Percentiles rank a stretch among this genome's conserved stretches.
phyloP scores from a whole-genome alignment of 2,113 vertebrate species.

The Calidris pygmaea region DNA sequence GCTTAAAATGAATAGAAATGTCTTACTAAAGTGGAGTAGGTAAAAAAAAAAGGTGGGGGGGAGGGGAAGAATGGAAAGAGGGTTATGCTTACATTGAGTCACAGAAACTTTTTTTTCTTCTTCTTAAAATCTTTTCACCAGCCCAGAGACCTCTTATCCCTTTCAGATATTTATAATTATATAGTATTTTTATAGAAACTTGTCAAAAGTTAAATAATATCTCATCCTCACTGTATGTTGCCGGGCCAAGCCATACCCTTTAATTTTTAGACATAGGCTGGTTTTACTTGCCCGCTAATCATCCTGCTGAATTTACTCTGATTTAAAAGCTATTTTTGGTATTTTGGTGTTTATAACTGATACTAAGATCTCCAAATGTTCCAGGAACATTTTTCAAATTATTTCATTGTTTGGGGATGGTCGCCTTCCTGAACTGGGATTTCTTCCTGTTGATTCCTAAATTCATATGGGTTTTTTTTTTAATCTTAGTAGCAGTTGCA shows the following conservation, averaged over 20 bases:
- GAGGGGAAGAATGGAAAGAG: too few species aligned
- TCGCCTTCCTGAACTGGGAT: background rate
- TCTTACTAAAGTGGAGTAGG: background rate
- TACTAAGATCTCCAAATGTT: background rate
- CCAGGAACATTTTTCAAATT: background rate
- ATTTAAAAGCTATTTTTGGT: background rate
- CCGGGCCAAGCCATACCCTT: background rate
- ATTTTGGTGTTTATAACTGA: background rate
- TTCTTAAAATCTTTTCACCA: background rate
- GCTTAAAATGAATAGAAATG: background rate
- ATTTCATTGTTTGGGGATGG: background rate
- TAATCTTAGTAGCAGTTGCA: background rate
- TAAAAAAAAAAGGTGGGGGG: accelerated
- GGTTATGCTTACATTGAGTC: background rate
- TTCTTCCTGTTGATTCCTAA: background rate
- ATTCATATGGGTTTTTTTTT: background rate
- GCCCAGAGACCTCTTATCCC: background rate
- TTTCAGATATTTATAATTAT: background rate
- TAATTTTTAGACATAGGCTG: background rate
- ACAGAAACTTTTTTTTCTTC: background rate
- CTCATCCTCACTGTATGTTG: background rate
- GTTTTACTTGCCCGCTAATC: background rate
- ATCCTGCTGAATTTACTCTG: background rate
- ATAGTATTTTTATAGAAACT: background rate
- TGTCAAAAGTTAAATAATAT: background rate